Percentiles rank a stretch among this genome's conserved stretches.
Evolutionary conservation across 1,140 invertebrate species (phyloP).

Genomic region (Cephus cinctus): DNA sequence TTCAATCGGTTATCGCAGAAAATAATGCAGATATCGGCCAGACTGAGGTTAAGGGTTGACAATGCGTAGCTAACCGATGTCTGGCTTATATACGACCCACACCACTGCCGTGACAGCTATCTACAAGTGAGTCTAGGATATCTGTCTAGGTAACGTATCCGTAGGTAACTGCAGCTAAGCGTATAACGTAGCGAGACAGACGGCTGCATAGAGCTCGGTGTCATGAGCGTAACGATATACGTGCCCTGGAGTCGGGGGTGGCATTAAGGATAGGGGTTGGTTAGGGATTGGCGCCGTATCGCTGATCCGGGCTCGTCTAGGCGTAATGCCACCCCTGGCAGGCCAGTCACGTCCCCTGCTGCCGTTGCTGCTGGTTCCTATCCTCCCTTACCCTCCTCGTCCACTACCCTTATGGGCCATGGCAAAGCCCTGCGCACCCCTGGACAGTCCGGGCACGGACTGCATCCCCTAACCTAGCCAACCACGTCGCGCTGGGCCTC

Average conservation of each 20-base stretch:
- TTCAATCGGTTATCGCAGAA: too few species aligned
- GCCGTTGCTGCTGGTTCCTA: conserved; percentile 16
- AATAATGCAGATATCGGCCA: too few species aligned
- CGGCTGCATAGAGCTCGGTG: conserved; percentile 31
- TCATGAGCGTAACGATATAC: conserved; percentile 47
- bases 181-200: conserved; percentile 30
- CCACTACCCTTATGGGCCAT: conserved; percentile 19
- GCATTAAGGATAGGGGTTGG: conserved; percentile 32
- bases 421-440: conserved; percentile 26
- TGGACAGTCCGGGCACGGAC: conserved; percentile 19
- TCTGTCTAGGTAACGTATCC: too few species aligned
- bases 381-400: conserved; percentile 19
- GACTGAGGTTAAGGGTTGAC: too few species aligned
- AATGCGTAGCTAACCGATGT: too few species aligned
- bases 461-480: not conserved
- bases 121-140: too few species aligned
- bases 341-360: conserved; percentile 45
- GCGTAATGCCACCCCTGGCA: conserved; percentile 43
- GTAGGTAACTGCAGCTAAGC: too few species aligned
- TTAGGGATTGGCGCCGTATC: conserved; percentile 48
- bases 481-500: conserved; percentile 15
- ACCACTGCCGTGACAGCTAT: too few species aligned
- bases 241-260: conserved; percentile 33
- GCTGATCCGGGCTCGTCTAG: conserved; percentile 46
- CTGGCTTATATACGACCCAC: too few species aligned